Evolutionary conservation across 2,113 vertebrate genomes (phyloP).

Genomic region (Phalacrocorax carbo): DNA sequence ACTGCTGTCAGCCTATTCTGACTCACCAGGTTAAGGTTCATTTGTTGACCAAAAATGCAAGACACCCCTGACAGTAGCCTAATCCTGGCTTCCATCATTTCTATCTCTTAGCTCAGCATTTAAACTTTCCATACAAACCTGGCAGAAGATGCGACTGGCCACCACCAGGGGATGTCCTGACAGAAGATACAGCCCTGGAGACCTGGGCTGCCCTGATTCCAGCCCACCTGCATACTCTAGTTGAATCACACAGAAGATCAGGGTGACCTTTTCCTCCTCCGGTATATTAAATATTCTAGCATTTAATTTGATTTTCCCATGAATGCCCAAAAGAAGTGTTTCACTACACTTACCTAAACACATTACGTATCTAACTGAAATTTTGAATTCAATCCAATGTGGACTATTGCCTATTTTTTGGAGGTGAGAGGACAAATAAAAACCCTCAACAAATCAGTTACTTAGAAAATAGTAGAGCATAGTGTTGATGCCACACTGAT

Average conservation of each 20-base stretch:
- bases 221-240: neutral
- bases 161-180: neutral
- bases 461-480: neutral
- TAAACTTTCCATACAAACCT: neutral
- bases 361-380: neutral
- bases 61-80: neutral
- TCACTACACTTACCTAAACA: neutral
- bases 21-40: neutral
- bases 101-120: neutral
- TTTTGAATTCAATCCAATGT: neutral
- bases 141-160: neutral
- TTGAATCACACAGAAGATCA: neutral
- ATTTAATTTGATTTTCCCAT: neutral
- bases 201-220: neutral
- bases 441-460: fast-evolving
- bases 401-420: neutral
- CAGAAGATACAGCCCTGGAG: neutral
- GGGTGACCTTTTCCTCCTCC: neutral
- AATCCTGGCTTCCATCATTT: neutral
- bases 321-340: neutral
- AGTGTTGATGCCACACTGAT: no score
- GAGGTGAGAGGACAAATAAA: neutral
- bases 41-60: neutral
- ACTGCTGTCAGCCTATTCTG: neutral
- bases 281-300: neutral